Percentiles rank a stretch among this genome's conserved stretches.
These are phyloP conservation scores for Allygus modestus DNA, from an alignment of 2,888 invertebrate genomes.

Conservation along the genomic window DNA sequence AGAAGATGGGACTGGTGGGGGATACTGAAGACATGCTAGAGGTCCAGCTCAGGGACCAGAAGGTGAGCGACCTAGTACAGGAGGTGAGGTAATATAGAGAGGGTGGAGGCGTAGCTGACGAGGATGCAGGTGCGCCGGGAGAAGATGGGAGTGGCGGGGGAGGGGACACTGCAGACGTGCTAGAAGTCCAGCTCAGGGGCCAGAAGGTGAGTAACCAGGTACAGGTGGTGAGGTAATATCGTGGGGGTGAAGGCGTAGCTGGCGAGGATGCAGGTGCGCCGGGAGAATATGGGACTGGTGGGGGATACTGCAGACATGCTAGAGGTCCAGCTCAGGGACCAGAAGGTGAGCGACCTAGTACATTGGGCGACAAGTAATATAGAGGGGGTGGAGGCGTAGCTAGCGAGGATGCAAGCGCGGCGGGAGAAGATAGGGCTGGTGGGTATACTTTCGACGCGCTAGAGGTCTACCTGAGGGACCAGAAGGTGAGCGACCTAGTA, in stretches of 20 bases:
- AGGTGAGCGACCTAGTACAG: conserved; percentile 78
- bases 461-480: conserved; percentile 93
- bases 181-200: conserved; percentile 93
- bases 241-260: conserved; percentile 97
- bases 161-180: conserved; percentile 93
- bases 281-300: conserved; percentile 90
- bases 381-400: conserved; percentile 96
- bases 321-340: conserved; percentile 93
- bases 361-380: too few species aligned
- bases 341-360: too few species aligned
- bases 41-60: conserved; percentile 93
- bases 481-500: too few species aligned
- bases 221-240: too few species aligned
- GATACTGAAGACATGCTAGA: conserved; percentile 94
- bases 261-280: conserved; percentile 89
- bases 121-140: conserved; percentile 92
- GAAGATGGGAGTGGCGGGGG: conserved; percentile 89
- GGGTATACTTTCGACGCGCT: conserved; percentile 92
- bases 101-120: conserved; percentile 95
- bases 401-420: conserved; percentile 91
- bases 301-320: conserved; percentile 94
- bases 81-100: too few species aligned
- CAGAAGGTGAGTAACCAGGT: conserved; percentile 84
- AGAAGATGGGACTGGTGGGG: conserved; percentile 90
- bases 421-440: conserved; percentile 90